phyloP scores from a whole-genome alignment of 2,113 vertebrate genomes.

The Todiramphus saurophagus region DNA sequence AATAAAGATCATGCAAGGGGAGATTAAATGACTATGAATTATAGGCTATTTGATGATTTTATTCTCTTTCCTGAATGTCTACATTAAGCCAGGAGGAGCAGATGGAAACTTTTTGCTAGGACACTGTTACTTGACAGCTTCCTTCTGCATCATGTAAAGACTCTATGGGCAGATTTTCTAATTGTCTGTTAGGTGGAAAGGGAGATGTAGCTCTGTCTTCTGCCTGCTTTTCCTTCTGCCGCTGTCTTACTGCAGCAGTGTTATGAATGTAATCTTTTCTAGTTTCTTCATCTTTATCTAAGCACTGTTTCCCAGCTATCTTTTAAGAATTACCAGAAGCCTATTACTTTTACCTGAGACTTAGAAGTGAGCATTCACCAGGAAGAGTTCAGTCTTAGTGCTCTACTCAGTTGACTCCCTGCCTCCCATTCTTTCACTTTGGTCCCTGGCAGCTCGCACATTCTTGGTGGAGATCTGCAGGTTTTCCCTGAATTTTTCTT shows the following conservation, averaged over 20 bases:
- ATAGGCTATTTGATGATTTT: slow-evolving; percentile 14
- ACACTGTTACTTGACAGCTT: slow-evolving; percentile 27
- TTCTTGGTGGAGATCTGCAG: not conserved
- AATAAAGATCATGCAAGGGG: not conserved
- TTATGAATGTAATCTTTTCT: not conserved
- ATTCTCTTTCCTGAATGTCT: not conserved
- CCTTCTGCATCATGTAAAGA: slow-evolving; percentile 25
- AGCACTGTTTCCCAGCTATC: not conserved
- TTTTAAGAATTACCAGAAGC: not conserved
- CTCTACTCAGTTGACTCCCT: not conserved
- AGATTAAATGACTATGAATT: not conserved
- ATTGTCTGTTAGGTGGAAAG: not conserved
- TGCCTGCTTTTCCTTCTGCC: not conserved
- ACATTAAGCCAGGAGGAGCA: not conserved
- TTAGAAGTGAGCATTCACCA: not conserved
- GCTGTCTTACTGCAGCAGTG: not conserved
- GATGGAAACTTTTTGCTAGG: slow-evolving; percentile 46
- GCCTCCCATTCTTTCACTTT: not conserved
- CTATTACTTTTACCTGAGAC: not conserved
- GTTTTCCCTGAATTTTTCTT: not conserved
- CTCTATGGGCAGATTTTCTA: slow-evolving; percentile 1
- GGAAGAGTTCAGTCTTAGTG: not conserved
- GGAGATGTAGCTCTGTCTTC: not conserved
- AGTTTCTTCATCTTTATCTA: not conserved
- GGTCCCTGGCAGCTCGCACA: not conserved